phyloP scores from a whole-genome alignment of 2,113 vertebrate genomes.

The Chelonoidis abingdonii region DNA sequence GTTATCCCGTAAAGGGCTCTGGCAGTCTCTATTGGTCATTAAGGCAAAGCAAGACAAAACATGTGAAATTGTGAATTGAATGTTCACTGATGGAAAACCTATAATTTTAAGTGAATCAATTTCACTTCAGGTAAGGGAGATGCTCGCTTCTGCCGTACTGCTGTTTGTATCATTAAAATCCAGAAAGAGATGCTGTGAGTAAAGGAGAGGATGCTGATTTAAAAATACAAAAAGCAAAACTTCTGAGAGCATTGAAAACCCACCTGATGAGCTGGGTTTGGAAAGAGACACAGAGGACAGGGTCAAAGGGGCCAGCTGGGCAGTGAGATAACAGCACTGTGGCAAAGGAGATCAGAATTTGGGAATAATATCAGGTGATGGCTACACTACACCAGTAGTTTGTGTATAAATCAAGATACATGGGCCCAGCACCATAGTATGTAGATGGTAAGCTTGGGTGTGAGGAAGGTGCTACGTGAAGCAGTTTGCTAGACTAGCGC shows the following conservation, averaged over 20 bases:
- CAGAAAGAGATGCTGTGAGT: neutral
- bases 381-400: neutral
- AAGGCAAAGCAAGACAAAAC: conserved; percentile 55
- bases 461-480: accelerated
- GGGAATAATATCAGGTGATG: neutral
- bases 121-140: conserved; percentile 54
- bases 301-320: neutral
- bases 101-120: conserved; percentile 44
- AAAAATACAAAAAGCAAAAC: neutral
- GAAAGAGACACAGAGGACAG: neutral
- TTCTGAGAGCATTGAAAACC: neutral
- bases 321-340: neutral
- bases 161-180: conserved; percentile 28
- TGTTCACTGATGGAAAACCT: conserved; percentile 52
- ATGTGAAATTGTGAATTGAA: conserved; percentile 54
- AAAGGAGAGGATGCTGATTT: neutral
- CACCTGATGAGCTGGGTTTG: neutral
- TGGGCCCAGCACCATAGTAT: neutral
- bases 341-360: neutral
- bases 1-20: conserved; percentile 52
- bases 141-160: conserved; percentile 9
- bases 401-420: neutral
- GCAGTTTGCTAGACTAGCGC: neutral
- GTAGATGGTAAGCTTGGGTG: neutral
- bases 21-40: conserved; percentile 49